Conservation (phyloP, 2,113 vertebrate genomes). For the Himantopus leucocephalus region DNA sequence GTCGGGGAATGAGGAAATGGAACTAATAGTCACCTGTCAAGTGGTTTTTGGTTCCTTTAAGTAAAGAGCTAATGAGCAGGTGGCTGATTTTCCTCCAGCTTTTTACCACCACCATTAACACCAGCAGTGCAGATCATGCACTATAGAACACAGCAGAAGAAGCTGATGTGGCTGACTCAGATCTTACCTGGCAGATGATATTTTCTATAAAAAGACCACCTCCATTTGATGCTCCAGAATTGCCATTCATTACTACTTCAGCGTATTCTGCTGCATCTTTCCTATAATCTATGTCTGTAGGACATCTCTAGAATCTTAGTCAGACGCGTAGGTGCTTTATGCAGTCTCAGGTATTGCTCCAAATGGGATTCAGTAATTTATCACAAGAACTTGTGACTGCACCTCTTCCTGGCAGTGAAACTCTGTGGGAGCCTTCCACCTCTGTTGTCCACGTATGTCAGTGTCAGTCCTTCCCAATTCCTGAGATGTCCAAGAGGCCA, state of each 20-base stretch:
- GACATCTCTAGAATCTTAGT: not conserved
- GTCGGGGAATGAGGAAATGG: not conserved
- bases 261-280: not conserved
- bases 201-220: not conserved
- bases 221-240: not conserved
- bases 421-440: not conserved
- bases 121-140: not conserved
- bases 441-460: accelerated
- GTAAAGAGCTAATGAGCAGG: not conserved
- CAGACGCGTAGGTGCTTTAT: not conserved
- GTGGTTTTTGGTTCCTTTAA: not conserved
- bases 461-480: not conserved
- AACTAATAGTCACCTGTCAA: not conserved
- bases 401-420: not conserved
- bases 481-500: not conserved
- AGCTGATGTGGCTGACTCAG: not conserved
- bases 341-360: not conserved
- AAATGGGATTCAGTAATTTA: not conserved
- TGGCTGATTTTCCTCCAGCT: not conserved
- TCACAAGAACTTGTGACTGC: not conserved
- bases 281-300: not conserved
- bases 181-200: not conserved
- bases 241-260: not conserved
- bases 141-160: not conserved
- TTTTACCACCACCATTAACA: not conserved